Conservation (phyloP, 2,113 vertebrate genomes). For the Caretta caretta region DNA sequence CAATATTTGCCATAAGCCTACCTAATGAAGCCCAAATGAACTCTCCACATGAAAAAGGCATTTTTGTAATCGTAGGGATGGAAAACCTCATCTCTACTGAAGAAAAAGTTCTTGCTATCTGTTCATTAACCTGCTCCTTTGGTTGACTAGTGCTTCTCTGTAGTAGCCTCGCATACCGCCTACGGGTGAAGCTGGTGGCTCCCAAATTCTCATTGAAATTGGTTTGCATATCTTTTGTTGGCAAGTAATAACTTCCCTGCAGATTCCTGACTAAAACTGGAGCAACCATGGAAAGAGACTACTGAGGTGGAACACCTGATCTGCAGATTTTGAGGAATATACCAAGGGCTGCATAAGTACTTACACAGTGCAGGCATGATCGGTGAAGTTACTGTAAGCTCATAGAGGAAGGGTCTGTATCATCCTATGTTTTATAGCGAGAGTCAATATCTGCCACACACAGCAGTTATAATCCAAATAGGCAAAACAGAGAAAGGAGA, state of each 20-base stretch:
- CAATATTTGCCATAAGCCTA: neutral
- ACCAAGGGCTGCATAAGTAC: accelerated
- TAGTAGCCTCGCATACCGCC: neutral
- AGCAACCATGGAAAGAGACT: accelerated
- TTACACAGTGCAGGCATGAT: neutral
- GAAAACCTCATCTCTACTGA: neutral
- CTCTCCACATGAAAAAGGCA: neutral
- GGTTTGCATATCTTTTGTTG: neutral
- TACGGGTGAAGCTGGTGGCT: accelerated
- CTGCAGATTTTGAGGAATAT: accelerated
- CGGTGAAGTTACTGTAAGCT: accelerated
- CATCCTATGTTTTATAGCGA: accelerated
- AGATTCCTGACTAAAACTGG: accelerated
- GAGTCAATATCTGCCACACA: neutral
- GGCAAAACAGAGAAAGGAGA: neutral
- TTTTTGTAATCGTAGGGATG: neutral
- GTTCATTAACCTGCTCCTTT: neutral
- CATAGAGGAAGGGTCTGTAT: neutral
- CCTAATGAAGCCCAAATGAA: neutral
- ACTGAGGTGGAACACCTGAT: neutral
- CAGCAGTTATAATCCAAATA: neutral
- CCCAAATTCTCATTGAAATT: neutral
- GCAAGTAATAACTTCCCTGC: neutral
- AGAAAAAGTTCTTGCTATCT: neutral
- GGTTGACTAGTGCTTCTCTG: neutral